phyloP scores from a whole-genome alignment of 1,140 invertebrate species.

The Drosophila bocki region DNA sequence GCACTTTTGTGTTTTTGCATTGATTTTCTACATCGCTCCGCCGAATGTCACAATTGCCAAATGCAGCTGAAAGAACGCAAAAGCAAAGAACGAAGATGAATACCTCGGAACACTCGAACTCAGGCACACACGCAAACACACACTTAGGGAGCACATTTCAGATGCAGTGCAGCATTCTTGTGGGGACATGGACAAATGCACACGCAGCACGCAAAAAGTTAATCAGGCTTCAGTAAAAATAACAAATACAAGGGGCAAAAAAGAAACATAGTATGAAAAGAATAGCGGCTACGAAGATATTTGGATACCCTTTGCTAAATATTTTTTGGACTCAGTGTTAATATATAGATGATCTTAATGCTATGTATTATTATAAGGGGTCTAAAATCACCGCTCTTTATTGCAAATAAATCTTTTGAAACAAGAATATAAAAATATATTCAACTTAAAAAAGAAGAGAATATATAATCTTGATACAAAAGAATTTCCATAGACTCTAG shows the following conservation, averaged over 20 bases:
- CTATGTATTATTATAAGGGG: too few relatives aligned
- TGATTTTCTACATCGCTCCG: conserved; percentile 66
- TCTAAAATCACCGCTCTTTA: too few relatives aligned
- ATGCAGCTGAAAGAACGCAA: conserved; percentile 17
- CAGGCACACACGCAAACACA: conserved; percentile 28
- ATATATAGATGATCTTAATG: background rate
- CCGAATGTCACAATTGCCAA: conserved; percentile 42
- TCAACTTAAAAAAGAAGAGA: background rate
- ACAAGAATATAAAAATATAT: too few relatives aligned
- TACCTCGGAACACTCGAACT: conserved; percentile 21
- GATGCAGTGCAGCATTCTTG: conserved; percentile 35
- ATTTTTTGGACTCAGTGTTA: background rate
- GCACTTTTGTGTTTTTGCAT: conserved; percentile 73
- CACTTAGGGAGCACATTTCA: conserved; percentile 2
- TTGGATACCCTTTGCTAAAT: conserved; percentile 11
- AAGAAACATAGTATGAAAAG: background rate
- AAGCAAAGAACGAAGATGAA: conserved; percentile 50
- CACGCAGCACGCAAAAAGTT: conserved; percentile 77
- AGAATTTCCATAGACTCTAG: background rate
- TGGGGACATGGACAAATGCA: conserved; percentile 49
- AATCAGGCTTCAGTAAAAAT: conserved; percentile 65
- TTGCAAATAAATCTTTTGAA: background rate
- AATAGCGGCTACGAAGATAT: background rate
- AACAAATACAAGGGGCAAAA: conserved; percentile 47
- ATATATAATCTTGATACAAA: background rate